Conservation (phyloP, 2,888 invertebrate genomes). For the Teleogryllus oceanicus region DNA sequence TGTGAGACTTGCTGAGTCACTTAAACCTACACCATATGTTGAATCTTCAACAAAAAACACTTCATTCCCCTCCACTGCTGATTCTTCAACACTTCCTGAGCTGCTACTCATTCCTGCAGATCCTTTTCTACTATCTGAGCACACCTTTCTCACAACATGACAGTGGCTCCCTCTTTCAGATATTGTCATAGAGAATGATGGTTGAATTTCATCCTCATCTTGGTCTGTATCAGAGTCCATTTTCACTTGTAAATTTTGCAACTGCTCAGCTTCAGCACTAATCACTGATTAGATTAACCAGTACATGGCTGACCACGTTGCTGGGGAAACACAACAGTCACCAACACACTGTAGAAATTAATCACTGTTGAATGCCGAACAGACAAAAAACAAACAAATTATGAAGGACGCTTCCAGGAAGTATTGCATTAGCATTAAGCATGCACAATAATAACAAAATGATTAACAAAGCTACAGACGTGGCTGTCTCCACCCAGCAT, state of each 20-base stretch:
- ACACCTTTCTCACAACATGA: not conserved
- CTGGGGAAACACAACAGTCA: constrained; percentile 9
- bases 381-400: too few species aligned
- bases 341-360: not conserved
- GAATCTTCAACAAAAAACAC: too few species aligned
- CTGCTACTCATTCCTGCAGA: not conserved
- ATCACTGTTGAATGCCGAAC: not conserved
- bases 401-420: too few species aligned
- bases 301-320: not conserved
- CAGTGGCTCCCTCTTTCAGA: not conserved
- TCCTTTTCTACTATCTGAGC: not conserved
- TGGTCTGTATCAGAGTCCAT: constrained; percentile 2
- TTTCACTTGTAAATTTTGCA: not conserved
- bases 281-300: not conserved
- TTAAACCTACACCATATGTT: not conserved
- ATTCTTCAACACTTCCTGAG: not conserved
- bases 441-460: too few species aligned
- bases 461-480: too few species aligned
- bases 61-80: too few species aligned
- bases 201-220: not conserved
- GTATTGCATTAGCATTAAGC: too few species aligned
- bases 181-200: not conserved
- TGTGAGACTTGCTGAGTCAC: not conserved
- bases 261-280: not conserved
- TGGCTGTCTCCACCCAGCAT: too few species aligned